Base-by-base conservation (phyloP, 2,888 invertebrate species). In the Eutolmus rufibarbis region DNA sequence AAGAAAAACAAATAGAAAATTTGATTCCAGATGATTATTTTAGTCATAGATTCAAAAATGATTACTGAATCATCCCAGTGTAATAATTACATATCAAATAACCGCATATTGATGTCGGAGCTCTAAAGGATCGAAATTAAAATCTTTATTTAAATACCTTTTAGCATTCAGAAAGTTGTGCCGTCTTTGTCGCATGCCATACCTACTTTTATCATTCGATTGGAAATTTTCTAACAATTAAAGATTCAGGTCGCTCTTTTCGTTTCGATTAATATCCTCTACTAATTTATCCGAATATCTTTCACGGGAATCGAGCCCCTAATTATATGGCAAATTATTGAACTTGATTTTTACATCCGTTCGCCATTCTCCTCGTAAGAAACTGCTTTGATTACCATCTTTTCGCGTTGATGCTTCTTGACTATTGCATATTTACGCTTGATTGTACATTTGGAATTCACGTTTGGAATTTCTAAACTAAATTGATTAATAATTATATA, bases 301-400 rank as follows among this genome's bases (percentile, higher is more conserved):
- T 76, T 76, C 76, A 76, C 9, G 66, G 23, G 66, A 9, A 66
- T 66, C 14, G 4, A 34, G n/a, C 37, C 34, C 37, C 76, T 76
- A 76, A 76, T 76, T 76, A 76, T 76, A n/a, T 37, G 76, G 76
- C 76, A 76, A 76, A 37, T 76, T 76, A 37, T 19, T 76, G 34
- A 76, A 34, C 76, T 37, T 76, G 37, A 76, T 76, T 76, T 76
- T 76, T 76, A 34, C 76, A 76, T 76, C 76, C 76, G 34, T 34
- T 76, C 37, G 76, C 34, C 66, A 66, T 66, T 66, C 66, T 66
- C 28, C 66, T 66, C 28, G 51, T 28, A 66, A 23, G 28, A 23
- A 66, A 28, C 28, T 66, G 4, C 28, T 66, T 66, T 66, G 66
- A 66, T 66, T 66, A 14, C 28, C 66, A 23, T 66, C 66, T 28